Base-by-base conservation (phyloP, 1,140 invertebrate genomes). In the Aporrectodea caliginosa region DNA sequence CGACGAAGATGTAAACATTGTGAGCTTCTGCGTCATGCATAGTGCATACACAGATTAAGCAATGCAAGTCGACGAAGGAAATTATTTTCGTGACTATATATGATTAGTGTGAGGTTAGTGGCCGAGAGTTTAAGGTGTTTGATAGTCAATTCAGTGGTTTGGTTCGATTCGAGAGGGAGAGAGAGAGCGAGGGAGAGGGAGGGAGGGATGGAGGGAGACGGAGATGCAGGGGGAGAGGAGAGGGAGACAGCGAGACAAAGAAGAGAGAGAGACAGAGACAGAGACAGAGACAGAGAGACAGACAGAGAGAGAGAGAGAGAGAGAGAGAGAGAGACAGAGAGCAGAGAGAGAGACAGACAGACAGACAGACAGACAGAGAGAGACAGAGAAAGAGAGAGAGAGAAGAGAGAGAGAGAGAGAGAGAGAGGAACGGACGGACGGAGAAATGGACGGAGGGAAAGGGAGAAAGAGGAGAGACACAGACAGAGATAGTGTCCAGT, bases 271-370 rank as follows among this genome's bases (percentile, higher is more conserved):
- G 43, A 22, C 6, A 58, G 22, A 58, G 43, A 58, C 43, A 22
- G 43, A 58, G 43, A 58, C 6, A 6, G 43, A 58, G 6, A 58
- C 6, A 58, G 43, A 58, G 6, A 58, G 43, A 58, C 43, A 58
- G 43, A 58, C 6, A 58, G 43, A 58, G 72, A 2, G 72, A 73
- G 72, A 6, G 2, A 73, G 72, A 73, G 72, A 73, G 72, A 73
- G 72, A 73, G 72, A 73, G 72, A 73, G 72, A 73, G 72, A 73
- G 72, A 73, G 72, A 73, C 22, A 73, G 72, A 73, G 72, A 73
- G 72, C 2, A 58, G 43, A 58, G 43, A 58, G 43, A 58, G 6
- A 58, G 43, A 58, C 43, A 58, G 43, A 58, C 6, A 58, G 43
- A 58, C 6, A 58, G 43, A 58, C 6, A 58, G 43, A 58, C 6